Conservation (phyloP, 53 echinoderm and acorn worm species). For the Stichopus horrens region DNA sequence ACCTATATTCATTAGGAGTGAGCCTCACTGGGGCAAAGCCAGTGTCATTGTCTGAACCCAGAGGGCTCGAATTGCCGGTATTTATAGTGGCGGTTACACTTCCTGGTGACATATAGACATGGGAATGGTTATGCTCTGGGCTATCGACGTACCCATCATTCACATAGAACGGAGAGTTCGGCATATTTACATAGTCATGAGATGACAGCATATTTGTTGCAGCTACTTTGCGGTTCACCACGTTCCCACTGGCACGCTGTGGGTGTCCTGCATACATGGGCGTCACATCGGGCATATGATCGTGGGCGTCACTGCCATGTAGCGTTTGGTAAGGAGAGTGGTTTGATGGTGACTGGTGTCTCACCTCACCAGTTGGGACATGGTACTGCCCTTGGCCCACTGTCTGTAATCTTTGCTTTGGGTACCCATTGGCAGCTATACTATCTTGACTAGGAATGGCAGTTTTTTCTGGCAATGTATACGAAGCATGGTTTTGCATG, state of each 20-base stretch:
- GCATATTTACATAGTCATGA: slow-evolving; percentile 46
- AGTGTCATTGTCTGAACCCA: not conserved
- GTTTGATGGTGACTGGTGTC: not conserved
- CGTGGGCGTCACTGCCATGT: not conserved
- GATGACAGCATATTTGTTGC: slow-evolving; percentile 14
- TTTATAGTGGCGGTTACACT: not conserved
- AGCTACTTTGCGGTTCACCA: not conserved
- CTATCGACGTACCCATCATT: slow-evolving; percentile 47
- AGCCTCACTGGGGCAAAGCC: slow-evolving; percentile 36
- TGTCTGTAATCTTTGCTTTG: not conserved
- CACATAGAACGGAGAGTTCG: not conserved
- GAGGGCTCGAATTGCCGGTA: slow-evolving; percentile 48
- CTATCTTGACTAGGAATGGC: not conserved
- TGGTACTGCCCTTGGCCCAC: slow-evolving; percentile 28
- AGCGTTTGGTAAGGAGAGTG: not conserved
- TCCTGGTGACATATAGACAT: slow-evolving; percentile 50
- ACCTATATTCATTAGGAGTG: slow-evolving; percentile 57
- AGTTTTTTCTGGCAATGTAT: slow-evolving; percentile 29
- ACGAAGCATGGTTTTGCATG: not conserved
- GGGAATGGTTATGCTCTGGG: slow-evolving; percentile 52
- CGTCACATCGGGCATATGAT: not conserved
- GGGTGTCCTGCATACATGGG: slow-evolving; percentile 13
- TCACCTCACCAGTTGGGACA: slow-evolving; percentile 39
- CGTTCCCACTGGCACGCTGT: not conserved
- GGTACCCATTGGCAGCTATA: slow-evolving; percentile 13